Evolutionary conservation across 2,888 invertebrate genomes (phyloP).

Genomic region (Acanthosepion lycidas): DNA sequence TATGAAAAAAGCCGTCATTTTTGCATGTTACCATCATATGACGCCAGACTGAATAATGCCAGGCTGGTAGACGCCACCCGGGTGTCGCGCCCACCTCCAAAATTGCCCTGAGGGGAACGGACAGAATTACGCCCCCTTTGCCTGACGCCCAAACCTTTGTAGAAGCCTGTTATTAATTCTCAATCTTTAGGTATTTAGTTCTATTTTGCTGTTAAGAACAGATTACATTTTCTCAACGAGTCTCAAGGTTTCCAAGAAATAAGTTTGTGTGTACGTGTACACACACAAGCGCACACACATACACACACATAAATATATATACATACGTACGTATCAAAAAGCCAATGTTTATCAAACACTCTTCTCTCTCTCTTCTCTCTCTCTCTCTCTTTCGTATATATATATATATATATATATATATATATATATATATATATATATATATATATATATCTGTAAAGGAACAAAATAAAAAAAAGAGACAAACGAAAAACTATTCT

Average conservation of each 20-base stretch:
- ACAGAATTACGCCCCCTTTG: background rate
- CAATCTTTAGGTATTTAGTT: background rate
- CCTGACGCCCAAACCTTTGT: background rate
- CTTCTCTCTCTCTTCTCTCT: no score
- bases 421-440: background rate
- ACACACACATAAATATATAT: background rate
- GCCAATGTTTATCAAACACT: no score
- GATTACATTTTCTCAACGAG: background rate
- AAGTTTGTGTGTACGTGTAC: background rate
- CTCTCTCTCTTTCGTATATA: background rate
- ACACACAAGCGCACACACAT: background rate
- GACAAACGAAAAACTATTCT: no score
- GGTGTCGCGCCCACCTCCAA: background rate
- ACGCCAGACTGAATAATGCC: background rate
- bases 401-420: background rate
- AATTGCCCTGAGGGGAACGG: background rate
- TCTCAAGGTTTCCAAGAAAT: background rate
- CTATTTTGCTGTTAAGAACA: background rate
- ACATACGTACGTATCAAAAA: background rate
- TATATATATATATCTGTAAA: background rate
- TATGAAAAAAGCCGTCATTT: background rate
- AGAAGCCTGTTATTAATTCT: constrained; percentile 7
- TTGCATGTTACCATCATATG: background rate
- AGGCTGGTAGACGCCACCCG: background rate
- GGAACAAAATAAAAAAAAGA: no score